Conservation (phyloP, 2,797 vertebrate genomes). For the Zenarchopterus dispar region DNA sequence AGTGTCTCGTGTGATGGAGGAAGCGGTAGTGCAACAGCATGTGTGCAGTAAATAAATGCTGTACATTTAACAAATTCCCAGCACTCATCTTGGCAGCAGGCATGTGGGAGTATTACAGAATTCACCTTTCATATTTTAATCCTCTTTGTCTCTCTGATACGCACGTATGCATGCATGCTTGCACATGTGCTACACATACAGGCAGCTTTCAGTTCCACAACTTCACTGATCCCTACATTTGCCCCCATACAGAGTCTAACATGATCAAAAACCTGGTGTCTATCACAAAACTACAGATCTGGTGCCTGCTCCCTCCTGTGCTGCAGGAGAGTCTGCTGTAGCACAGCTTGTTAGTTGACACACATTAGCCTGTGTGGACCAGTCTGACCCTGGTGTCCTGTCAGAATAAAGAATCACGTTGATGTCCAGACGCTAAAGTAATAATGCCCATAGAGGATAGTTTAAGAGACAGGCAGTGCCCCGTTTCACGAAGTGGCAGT, state of each 20-base stretch:
- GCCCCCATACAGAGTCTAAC: background rate
- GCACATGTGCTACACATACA: background rate
- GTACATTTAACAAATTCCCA: slow-evolving; percentile 80
- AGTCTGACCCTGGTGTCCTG: slow-evolving; percentile 55
- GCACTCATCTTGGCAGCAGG: slow-evolving; percentile 73
- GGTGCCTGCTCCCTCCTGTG: background rate
- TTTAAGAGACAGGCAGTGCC: slow-evolving; percentile 46
- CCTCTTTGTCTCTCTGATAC: slow-evolving; percentile 6
- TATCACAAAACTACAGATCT: background rate
- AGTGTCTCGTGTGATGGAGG: slow-evolving; percentile 75
- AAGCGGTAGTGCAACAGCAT: slow-evolving; percentile 78
- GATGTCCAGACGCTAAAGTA: slow-evolving; percentile 69
- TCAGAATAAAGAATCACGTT: slow-evolving; percentile 73
- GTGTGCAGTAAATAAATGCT: slow-evolving; percentile 79
- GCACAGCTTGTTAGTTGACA: slow-evolving; percentile 62
- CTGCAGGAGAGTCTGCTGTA: slow-evolving; percentile 32
- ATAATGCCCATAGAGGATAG: slow-evolving; percentile 73
- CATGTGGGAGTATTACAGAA: slow-evolving; percentile 60
- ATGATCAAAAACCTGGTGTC: slow-evolving; percentile 1
- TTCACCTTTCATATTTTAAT: slow-evolving; percentile 11
- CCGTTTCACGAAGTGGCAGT: slow-evolving; percentile 35
- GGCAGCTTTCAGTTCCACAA: background rate
- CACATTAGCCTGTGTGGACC: slow-evolving; percentile 70
- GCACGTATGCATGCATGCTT: slow-evolving; percentile 8
- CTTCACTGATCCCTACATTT: background rate